A percentile compares a stretch with the other conserved stretches of the same genome.
phyloP scores from a whole-genome alignment of 2,797 vertebrate genomes.

The Neosilurus mollespiculum region DNA sequence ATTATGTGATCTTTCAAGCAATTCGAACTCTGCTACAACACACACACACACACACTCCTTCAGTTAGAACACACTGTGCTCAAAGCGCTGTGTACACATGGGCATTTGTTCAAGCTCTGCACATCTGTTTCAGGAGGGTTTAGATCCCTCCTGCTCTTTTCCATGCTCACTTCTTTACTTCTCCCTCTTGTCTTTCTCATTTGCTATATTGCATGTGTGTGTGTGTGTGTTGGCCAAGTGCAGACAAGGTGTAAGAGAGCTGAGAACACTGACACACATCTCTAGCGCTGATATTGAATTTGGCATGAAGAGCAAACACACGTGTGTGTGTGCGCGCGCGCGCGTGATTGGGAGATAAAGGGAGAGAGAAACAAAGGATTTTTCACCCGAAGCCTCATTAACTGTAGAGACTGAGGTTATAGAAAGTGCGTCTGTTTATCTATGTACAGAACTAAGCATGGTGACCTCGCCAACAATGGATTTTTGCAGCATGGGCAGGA shows the following conservation, averaged over 20 bases:
- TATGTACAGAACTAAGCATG: not conserved
- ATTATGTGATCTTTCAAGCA: not conserved
- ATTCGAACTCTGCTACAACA: not conserved
- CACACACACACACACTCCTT: not conserved
- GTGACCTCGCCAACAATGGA: slow-evolving; percentile 10
- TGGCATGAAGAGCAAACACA: not conserved
- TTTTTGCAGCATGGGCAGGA: slow-evolving; percentile 25
- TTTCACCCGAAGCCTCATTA: slow-evolving; percentile 17
- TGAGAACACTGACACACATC: not conserved
- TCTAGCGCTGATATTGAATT: not conserved
- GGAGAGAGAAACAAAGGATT: not conserved
- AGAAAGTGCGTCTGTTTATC: not conserved
- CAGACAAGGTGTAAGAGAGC: not conserved
- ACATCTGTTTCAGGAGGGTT: not conserved
- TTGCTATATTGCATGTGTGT: not conserved
- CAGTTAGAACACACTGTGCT: not conserved
- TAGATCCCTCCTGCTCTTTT: not conserved
- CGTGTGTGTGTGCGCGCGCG: not conserved
- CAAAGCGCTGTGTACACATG: not conserved
- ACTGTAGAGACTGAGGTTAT: slow-evolving; percentile 3
- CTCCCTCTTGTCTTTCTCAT: not conserved
- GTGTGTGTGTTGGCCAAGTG: not conserved
- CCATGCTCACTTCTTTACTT: not conserved
- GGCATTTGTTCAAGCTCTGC: not conserved
- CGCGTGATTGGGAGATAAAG: not conserved